Evolutionary conservation across 1,140 invertebrate genomes (phyloP).

Genomic region (Laodelphax striatellus): DNA sequence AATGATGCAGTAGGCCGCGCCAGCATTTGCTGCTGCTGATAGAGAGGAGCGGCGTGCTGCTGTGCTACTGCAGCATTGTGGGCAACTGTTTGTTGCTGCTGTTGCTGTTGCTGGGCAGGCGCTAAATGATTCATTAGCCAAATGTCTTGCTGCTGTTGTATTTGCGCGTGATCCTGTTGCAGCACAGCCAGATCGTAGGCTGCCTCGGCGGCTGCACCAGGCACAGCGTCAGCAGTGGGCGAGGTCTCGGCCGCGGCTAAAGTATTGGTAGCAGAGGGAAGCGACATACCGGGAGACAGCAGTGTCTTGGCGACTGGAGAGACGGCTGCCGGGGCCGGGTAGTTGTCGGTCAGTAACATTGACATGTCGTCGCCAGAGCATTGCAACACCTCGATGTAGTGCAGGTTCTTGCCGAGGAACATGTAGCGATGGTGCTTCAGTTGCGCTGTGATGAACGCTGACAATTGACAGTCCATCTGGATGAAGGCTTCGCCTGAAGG

Average conservation of each 20-base stretch:
- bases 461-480: constrained; percentile 92
- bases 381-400: constrained; percentile 98
- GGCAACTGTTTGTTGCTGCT: constrained; percentile 1
- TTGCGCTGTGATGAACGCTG: constrained; percentile 75
- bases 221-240: constrained; percentile 2
- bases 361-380: constrained; percentile 98
- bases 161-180: too few species aligned
- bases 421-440: constrained; percentile 93
- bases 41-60: neutral
- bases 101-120: constrained; percentile 6
- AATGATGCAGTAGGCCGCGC: constrained; percentile 1
- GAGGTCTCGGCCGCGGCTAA: constrained; percentile 5
- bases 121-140: constrained; percentile 13
- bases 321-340: constrained; percentile 34
- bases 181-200: constrained; percentile 1
- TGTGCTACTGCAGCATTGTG: neutral
- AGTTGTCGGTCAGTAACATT: constrained; percentile 80
- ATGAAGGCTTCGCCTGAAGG: constrained; percentile 98
- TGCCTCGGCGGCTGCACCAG: neutral
- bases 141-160: constrained; percentile 8
- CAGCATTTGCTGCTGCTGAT: constrained; percentile 2
- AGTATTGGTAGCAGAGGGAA: constrained; percentile 8
- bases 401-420: constrained; percentile 93
- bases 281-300: constrained; percentile 23
- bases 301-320: constrained; percentile 21